Base-by-base conservation (phyloP, 2,113 vertebrate genomes). In the Phalacrocorax brasilianus region DNA sequence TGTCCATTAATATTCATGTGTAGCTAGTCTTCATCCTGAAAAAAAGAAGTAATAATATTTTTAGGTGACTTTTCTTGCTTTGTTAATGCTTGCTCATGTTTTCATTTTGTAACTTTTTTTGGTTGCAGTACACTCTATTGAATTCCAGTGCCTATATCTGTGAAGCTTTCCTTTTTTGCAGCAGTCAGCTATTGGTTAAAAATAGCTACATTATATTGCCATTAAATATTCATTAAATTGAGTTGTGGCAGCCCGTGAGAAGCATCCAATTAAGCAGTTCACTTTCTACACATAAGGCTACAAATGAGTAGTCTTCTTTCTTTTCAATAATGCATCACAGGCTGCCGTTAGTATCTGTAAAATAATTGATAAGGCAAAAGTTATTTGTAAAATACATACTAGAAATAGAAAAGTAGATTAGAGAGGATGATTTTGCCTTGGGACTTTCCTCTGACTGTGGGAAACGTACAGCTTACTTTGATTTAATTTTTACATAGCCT, bases 211-310 rank as follows among this genome's bases (percentile, higher is more conserved):
- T 85, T 89, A 71, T 62, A 85, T 56, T 88, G 21, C 33, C 35
- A 80, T 97, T 93, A 93, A 97, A 96, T 93, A 94, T 93, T 93
- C 67, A 94, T 92, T 91, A 84, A 85, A 86, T 33, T 93, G 82
- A 95, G 45, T 50, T 91, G 65, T 91, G 75, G 79, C 68, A 93
- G 53, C 40, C 78, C 72, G 67, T 88, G 71, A 93, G 79, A 95
- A 91, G 68, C 63, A 88, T 75, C 75, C 56, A 96, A 73, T 94
- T 93, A 93, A 87, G 78, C 52, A n/a, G 62, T 91, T 95, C 66
- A 58, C 19, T 92, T 90, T 94, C 89, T 84, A 70, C 49, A 78
- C 62, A 78, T 74, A 95, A 91, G 53, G 53, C 71, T 96, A 84
- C 71, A 92, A 95, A 94, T 32, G 44, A 91, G 22, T 44, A 91